Base-by-base conservation (phyloP, 2,797 vertebrate genomes). In the Antrozous pallidus region DNA sequence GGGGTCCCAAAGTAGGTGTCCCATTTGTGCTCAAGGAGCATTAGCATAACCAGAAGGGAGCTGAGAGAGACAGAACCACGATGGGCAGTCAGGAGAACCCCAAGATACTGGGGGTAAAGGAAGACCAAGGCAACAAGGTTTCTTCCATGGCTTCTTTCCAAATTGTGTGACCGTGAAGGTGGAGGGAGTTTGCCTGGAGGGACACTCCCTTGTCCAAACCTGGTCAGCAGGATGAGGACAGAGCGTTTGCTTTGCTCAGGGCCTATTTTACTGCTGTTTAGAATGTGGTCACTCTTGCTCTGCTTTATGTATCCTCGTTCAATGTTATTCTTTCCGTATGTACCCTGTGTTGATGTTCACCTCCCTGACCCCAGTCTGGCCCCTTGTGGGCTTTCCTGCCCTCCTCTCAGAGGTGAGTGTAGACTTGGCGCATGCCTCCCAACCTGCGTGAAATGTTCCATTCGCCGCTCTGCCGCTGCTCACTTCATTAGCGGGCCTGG, bases 401-500 rank as follows among this genome's bases (percentile, higher is more conserved):
- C 31, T 61, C n/a, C 65, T 92, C 91, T 85, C 28, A 6, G 75
- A 75, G 81, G 51, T 61, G 71, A 51, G 36, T 79, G 92, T 73
- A 10, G 93, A 93, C 87, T 81, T 94, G 65, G 81, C 96, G 85
- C 74, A 42, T 31, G 95, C 90, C 96, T 97, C 92, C 91, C 90
- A 84, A 86, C 94, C 75, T 96, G 97, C 95, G 93, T 96, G 88
- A 70, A 0, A 42, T 11, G 18, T 86, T 96, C 97, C 95, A 38
- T 97, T 96, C 95, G 70, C 89, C 0, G 18, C 18, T 33, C 97
- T 93, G 96, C 96, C 0, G 95, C 97, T 95, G 96, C 96, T 98
- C 98, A 97, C 98, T 98, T 98, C 98, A 98, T 98, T 98, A 98
- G 97, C 14, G 40, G 95, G 93, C 47, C 96, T 93, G 93, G 89